These are phyloP conservation scores for Phylloscopus collybita DNA, from an alignment of 2,797 vertebrate genomes.

Conservation along the genomic window DNA sequence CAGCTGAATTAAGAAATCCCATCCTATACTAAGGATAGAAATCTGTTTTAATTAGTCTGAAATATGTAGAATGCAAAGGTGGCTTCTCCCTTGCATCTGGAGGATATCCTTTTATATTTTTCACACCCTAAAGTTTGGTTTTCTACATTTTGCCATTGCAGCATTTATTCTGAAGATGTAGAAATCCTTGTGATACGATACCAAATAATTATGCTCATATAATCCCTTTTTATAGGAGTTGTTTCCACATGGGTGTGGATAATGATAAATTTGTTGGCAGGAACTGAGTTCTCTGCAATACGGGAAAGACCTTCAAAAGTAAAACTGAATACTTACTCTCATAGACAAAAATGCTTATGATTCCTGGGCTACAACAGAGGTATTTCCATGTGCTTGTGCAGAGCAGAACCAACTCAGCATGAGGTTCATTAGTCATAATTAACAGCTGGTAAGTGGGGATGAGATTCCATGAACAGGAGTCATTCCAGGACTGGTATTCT, in stretches of 20 bases:
- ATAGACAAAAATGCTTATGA: neutral
- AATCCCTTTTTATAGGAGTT: neutral
- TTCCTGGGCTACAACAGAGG: neutral
- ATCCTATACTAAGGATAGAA: neutral
- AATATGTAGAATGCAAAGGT: neutral
- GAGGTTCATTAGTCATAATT: neutral
- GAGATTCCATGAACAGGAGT: neutral
- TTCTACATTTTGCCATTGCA: neutral
- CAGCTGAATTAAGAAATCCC: neutral
- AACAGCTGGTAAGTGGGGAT: neutral
- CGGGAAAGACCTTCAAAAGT: neutral
- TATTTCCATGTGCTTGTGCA: neutral
- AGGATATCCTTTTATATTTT: neutral
- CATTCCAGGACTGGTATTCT: neutral
- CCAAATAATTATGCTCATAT: neutral
- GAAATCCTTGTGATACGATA: neutral
- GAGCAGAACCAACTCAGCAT: neutral
- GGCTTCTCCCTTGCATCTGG: neutral
- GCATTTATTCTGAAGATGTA: neutral
- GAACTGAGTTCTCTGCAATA: neutral
- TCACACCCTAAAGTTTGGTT: neutral
- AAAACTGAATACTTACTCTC: neutral
- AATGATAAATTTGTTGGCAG: conserved; percentile 13
- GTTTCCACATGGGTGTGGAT: conserved; percentile 9
- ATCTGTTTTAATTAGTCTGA: neutral